Evolutionary conservation across 2,113 vertebrate genomes (phyloP).

Genomic region (Grammomys dolichurus): DNA sequence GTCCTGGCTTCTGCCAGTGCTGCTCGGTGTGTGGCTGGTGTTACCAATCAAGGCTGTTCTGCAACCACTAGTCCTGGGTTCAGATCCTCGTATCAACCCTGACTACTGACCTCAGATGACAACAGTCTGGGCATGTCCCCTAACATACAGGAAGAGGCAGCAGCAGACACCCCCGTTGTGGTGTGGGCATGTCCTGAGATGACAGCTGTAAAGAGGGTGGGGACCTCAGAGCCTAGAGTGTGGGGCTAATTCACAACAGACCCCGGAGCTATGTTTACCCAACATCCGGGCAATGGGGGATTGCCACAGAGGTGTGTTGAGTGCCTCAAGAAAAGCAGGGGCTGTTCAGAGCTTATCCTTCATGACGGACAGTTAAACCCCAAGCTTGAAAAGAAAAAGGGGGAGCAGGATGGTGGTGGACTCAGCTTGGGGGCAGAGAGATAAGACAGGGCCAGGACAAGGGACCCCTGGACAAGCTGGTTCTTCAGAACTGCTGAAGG

Average conservation of each 20-base stretch:
- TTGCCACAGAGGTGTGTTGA: not conserved
- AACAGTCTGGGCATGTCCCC: not conserved
- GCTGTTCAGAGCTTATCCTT: not conserved
- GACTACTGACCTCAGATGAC: not conserved
- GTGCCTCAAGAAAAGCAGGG: not conserved
- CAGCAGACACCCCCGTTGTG: not conserved
- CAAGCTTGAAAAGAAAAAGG: not conserved
- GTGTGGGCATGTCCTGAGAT: rapidly evolving
- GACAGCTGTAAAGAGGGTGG: not conserved
- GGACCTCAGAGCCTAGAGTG: not conserved
- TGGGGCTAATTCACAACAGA: rapidly evolving
- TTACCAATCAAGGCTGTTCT: not conserved
- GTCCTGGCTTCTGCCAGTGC: not conserved
- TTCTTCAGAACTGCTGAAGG: not conserved
- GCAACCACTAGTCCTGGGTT: not conserved
- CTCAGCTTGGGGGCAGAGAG: not conserved
- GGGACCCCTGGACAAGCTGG: not conserved
- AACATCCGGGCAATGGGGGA: not conserved
- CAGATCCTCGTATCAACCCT: not conserved
- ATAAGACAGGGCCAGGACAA: not conserved
- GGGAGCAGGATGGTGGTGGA: not conserved
- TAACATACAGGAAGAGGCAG: not conserved
- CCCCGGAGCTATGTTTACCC: not conserved
- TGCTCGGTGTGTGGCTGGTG: not conserved
- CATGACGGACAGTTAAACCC: not conserved